phyloP scores from a whole-genome alignment of 2,888 invertebrate species.

The Idaea dimidiata region DNA sequence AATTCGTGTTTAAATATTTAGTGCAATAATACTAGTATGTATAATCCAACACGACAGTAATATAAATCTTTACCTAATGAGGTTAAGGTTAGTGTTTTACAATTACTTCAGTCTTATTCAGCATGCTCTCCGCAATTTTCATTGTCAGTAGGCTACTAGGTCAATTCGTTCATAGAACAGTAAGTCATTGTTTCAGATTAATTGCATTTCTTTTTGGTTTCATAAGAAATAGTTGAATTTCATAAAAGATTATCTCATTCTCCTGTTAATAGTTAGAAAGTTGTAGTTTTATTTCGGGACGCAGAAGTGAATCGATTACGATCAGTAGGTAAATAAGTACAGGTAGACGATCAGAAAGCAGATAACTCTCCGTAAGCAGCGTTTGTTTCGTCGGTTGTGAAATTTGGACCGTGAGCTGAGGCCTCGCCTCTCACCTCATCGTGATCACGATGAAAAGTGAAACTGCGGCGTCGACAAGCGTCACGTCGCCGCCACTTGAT shows the following conservation, averaged over 20 bases:
- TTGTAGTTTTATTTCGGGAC: constrained; percentile 19
- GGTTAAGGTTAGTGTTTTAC: constrained; percentile 9
- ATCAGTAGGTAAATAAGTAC: constrained; percentile 17
- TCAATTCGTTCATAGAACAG: not conserved
- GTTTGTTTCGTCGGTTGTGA: constrained; percentile 67
- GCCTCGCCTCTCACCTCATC: constrained; percentile 70
- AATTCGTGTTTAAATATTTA: no score
- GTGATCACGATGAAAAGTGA: constrained; percentile 77
- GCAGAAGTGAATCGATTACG: constrained; percentile 10
- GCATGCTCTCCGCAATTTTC: constrained; percentile 6
- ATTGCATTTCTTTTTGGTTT: not conserved
- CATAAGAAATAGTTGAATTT: constrained; percentile 1
- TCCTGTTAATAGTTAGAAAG: constrained; percentile 24
- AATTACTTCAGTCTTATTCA: constrained; percentile 8
- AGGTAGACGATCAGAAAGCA: constrained; percentile 40
- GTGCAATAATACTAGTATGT: not conserved
- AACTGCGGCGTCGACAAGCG: constrained; percentile 67
- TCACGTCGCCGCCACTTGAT: constrained; percentile 66
- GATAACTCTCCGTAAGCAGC: constrained; percentile 43
- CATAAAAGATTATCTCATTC: constrained; percentile 17
- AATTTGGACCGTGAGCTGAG: constrained; percentile 70
- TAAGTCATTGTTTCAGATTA: not conserved
- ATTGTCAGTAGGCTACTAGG: constrained; percentile 13
- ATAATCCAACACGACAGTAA: not conserved
- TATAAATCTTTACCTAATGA: not conserved